A percentile compares a stretch with the other conserved stretches of the same genome.
These are phyloP conservation scores for Plebejus argus DNA, from an alignment of 2,888 invertebrate genomes.

Conservation along the genomic window DNA sequence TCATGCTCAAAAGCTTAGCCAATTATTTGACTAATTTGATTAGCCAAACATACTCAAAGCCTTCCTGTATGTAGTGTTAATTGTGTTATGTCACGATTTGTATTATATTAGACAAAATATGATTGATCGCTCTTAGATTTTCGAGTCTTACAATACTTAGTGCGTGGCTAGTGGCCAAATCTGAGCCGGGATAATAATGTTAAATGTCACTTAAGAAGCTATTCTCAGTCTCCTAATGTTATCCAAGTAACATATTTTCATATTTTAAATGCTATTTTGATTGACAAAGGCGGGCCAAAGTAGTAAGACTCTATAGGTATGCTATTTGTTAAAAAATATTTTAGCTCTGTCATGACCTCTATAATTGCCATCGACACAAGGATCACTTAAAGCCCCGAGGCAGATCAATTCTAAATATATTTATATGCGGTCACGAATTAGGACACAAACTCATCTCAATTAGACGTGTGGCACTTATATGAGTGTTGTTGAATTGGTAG, in stretches of 20 bases:
- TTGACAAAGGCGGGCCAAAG: neutral
- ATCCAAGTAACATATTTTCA: neutral
- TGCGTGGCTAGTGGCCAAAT: neutral
- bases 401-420: neutral
- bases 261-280: neutral
- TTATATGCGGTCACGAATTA: constrained; percentile 4
- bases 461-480: neutral
- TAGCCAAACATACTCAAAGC: neutral
- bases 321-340: neutral
- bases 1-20: neutral
- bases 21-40: neutral
- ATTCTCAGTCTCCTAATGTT: neutral
- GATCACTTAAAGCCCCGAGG: neutral
- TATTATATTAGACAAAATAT: neutral
- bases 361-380: neutral
- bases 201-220: neutral
- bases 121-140: constrained; percentile 4
- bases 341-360: neutral
- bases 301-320: too few species aligned
- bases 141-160: neutral
- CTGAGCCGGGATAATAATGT: neutral
- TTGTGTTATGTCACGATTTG: neutral
- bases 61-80: neutral
- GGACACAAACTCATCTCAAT: neutral
- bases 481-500: neutral